Evolutionary conservation across 2,113 vertebrate genomes (phyloP).

Genomic region (Papio anubis): DNA sequence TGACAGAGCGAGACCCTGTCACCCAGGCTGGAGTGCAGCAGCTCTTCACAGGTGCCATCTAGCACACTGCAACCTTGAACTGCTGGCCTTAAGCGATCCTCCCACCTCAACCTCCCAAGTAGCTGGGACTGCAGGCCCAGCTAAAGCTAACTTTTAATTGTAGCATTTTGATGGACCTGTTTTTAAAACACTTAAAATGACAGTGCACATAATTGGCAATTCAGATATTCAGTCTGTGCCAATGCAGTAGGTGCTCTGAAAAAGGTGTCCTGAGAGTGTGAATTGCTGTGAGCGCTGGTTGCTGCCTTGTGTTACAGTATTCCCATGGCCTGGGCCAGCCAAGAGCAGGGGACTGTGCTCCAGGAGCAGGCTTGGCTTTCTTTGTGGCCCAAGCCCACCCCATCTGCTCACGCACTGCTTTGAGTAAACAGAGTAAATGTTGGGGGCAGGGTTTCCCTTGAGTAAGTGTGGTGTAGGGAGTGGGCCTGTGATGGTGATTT

Average conservation of each 20-base stretch:
- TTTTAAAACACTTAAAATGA: background rate
- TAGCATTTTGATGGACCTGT: background rate
- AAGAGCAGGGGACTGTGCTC: background rate
- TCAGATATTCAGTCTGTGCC: background rate
- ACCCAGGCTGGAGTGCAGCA: background rate
- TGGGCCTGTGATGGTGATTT: background rate
- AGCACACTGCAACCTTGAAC: background rate
- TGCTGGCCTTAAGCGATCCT: background rate
- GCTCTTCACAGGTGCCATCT: background rate
- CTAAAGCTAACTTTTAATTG: background rate
- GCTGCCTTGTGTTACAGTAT: background rate
- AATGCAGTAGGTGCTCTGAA: background rate
- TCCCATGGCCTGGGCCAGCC: background rate
- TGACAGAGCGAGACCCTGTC: background rate
- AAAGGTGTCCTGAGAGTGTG: background rate
- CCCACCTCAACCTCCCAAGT: background rate
- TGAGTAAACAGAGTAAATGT: too few relatives aligned
- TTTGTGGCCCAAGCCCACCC: background rate
- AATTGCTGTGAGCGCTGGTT: background rate
- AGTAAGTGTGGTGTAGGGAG: background rate
- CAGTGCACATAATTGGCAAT: background rate
- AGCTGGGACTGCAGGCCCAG: background rate
- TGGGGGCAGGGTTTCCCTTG: background rate
- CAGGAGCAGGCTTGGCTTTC: background rate
- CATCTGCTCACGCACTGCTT: background rate